Evolutionary conservation across 2,888 invertebrate genomes (phyloP).

Genomic region (Carabus problematicus): DNA sequence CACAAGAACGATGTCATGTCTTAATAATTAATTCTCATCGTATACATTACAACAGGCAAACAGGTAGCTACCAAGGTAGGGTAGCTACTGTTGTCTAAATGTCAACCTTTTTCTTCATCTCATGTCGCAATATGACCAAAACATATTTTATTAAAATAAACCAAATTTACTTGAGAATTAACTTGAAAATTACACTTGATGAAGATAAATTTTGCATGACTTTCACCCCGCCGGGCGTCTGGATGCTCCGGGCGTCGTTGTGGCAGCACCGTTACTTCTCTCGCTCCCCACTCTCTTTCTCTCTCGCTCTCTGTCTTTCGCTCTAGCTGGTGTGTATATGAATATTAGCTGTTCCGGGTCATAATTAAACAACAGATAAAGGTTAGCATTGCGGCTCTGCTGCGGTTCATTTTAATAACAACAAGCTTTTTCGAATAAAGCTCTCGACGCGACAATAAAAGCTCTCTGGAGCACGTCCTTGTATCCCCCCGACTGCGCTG

Average conservation of each 20-base stretch:
- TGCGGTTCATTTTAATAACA: slow-evolving; percentile 33
- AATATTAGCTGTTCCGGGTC: slow-evolving; percentile 33
- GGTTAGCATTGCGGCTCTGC: slow-evolving; percentile 25
- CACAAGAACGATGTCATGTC: too few relatives aligned
- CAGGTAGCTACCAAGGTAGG: too few relatives aligned
- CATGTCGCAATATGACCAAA: slow-evolving; percentile 28
- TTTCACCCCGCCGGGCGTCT: slow-evolving; percentile 19
- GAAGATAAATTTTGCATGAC: slow-evolving; percentile 41
- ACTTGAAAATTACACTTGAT: slow-evolving; percentile 42
- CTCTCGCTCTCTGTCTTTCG: too few relatives aligned
- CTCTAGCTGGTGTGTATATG: slow-evolving; percentile 13
- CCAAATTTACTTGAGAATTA: slow-evolving; percentile 43
- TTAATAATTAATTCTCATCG: too few relatives aligned
- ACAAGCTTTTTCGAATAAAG: slow-evolving; percentile 23
- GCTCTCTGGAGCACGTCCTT: slow-evolving; percentile 4
- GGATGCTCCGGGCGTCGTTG: background rate
- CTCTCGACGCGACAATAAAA: slow-evolving; percentile 9
- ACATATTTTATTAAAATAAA: slow-evolving; percentile 42
- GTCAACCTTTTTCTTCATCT: slow-evolving; percentile 23
- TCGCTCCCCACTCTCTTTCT: too few relatives aligned
- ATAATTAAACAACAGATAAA: slow-evolving; percentile 41
- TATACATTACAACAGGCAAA: too few relatives aligned
- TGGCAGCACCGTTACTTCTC: too few relatives aligned
- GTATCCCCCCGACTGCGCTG: background rate
- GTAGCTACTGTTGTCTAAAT: too few relatives aligned